phyloP scores from a whole-genome alignment of 2,888 invertebrate genomes.

The Hyles lineata region DNA sequence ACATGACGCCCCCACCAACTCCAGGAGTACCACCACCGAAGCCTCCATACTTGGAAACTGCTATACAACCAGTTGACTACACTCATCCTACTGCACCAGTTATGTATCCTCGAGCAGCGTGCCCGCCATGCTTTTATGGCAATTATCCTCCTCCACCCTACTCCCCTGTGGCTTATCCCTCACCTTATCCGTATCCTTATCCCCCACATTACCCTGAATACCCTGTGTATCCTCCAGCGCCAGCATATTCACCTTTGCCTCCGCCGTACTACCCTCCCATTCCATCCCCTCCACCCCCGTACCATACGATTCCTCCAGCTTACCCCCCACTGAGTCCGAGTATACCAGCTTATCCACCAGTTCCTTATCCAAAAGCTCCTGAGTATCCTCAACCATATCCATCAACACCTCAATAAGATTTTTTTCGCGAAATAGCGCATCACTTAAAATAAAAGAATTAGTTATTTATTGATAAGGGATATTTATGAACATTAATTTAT shows the following conservation, averaged over 20 bases:
- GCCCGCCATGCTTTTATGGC: constrained; percentile 46
- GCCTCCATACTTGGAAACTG: constrained; percentile 43
- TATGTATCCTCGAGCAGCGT: constrained; percentile 43
- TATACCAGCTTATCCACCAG: constrained; percentile 29
- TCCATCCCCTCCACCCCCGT: constrained; percentile 37
- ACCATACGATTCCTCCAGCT: constrained; percentile 33
- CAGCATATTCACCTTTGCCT: constrained; percentile 34
- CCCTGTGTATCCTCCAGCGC: constrained; percentile 31
- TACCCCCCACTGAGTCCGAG: constrained; percentile 32
- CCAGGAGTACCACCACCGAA: constrained; percentile 45
- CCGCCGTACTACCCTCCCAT: constrained; percentile 36
- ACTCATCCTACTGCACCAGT: constrained; percentile 41
- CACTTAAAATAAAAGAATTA: not conserved
- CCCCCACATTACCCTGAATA: constrained; percentile 35
- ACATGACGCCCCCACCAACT: constrained; percentile 50
- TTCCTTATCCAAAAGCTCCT: constrained; percentile 34
- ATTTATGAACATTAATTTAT: not conserved
- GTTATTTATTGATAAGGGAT: not conserved
- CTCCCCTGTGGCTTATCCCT: constrained; percentile 38
- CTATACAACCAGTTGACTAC: constrained; percentile 45
- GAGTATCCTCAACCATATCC: constrained; percentile 31
- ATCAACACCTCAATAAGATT: not conserved
- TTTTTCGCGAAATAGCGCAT: not conserved
- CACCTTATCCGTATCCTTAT: constrained; percentile 35
- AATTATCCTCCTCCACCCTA: constrained; percentile 42